Conservation (phyloP, 2,113 vertebrate genomes). For the Cebidichthys violaceus region DNA sequence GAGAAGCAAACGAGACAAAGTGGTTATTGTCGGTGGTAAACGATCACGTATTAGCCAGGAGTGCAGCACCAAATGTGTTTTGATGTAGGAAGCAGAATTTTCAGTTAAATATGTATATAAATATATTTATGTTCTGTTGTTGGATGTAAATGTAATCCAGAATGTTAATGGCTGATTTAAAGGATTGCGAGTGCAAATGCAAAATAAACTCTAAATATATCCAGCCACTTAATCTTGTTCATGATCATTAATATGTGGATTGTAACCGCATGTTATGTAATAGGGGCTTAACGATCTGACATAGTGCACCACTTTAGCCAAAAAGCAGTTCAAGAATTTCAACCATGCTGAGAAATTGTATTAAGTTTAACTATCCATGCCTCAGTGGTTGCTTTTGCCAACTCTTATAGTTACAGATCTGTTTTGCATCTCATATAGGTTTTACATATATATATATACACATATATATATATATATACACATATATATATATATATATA, state of each 20-base stretch:
- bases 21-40: not conserved
- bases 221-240: not conserved
- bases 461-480: not conserved
- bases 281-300: not conserved
- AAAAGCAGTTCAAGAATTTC: not conserved
- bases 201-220: constrained; percentile 1
- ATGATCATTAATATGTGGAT: not conserved
- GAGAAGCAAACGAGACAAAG: not conserved
- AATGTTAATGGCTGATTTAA: not conserved
- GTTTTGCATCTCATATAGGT: constrained; percentile 7
- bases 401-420: not conserved
- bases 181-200: not conserved
- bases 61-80: not conserved
- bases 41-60: not conserved
- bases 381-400: not conserved
- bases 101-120: not conserved
- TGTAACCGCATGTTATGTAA: not conserved
- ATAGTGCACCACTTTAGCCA: not conserved
- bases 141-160: not conserved
- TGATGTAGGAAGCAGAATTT: not conserved
- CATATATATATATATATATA: not conserved
- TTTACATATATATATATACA: not conserved
- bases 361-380: not conserved
- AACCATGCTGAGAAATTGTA: not conserved
- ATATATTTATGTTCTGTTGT: not conserved